Evolutionary conservation across 1,140 invertebrate species (phyloP).

Genomic region (Drosophila tsacasi): DNA sequence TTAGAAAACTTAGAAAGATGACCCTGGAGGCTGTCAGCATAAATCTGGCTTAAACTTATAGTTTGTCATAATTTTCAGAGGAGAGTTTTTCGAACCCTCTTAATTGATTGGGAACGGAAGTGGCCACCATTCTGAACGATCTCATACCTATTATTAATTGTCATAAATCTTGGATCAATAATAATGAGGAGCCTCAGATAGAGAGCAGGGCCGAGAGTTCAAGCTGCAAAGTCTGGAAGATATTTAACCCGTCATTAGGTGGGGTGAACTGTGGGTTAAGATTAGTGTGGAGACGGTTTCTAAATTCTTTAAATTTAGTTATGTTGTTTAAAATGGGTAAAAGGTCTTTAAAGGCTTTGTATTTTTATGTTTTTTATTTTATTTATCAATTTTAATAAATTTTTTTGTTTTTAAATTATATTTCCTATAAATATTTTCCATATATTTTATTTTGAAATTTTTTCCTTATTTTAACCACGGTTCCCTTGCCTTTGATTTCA

Average conservation of each 20-base stretch:
- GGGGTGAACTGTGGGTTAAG: constrained; percentile 8
- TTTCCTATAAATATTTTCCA: background rate
- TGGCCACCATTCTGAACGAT: constrained; percentile 45
- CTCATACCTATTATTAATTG: constrained; percentile 84
- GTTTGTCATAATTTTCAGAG: constrained; percentile 66
- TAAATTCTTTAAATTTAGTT: no score
- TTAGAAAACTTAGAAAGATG: constrained; percentile 13
- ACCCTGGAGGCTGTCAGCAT: constrained; percentile 56
- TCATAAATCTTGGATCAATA: constrained; percentile 81
- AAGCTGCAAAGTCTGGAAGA: constrained; percentile 67
- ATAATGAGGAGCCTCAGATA: constrained; percentile 35
- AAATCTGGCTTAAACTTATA: constrained; percentile 70
- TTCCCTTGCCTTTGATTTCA: constrained; percentile 40
- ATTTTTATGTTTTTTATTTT: background rate
- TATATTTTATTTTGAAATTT: background rate
- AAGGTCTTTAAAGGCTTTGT: background rate
- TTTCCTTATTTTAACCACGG: background rate
- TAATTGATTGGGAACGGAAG: constrained; percentile 82
- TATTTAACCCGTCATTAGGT: constrained; percentile 54
- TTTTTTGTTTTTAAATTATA: background rate
- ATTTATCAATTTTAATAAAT: background rate
- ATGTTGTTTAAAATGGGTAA: background rate
- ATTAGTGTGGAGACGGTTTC: no score
- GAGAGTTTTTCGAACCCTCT: constrained; percentile 19
- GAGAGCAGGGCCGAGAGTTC: constrained; percentile 48